Evolutionary conservation across 1,140 invertebrate genomes (phyloP), one percentile per base, ranked within the genome.

Genomic region (Pseudomyrmex pallidus): DNA sequence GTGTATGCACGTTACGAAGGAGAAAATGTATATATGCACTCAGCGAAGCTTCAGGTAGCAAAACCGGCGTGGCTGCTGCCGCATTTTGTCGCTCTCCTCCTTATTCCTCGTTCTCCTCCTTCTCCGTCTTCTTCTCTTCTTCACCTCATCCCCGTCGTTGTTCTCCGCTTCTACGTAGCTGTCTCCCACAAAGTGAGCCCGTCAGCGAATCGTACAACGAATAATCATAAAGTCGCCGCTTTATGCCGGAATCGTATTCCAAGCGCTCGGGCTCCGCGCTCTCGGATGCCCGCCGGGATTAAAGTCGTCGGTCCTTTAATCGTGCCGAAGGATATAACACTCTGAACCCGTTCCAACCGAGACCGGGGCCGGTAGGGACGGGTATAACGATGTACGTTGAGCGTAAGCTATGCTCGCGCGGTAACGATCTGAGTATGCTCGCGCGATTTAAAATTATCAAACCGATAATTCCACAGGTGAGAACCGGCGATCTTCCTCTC

Each of bases 191-290:
- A 89, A 88, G 86, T 88, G 87, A 87, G 48, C 84, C 89, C 89
- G 89, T 90, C 89, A 85, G 86, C 87, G 85, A 86, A 87, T 89
- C 89, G 84, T 86, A 83, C 89, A 80, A 80, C 88, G 86, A 90
- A 90, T 90, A 90, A 90, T 87, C 89, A 86, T 90, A 90, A 90
- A 90, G 84, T 90, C 89, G 82, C 85, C 87, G 89, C 86, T 90
- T 90, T 90, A 90, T 90, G 87, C 85, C 77, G 87, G 85, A 89
- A 89, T 89, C 88, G 87, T 89, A 89, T 89, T 86, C 87, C 87
- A 54, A 73, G 35, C 85, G 54, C 72, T 82, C 70, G 67, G 48
- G 35, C 35, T 56, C 54, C 54, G 66, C 84, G 73, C 67, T 46
- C 76, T 74, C 59, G 13, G 10, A 52, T 13, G 13, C 50, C 46